Percentiles rank a stretch among this genome's conserved stretches.
phyloP scores from a whole-genome alignment of 2,797 vertebrate species.

The Nothura maculosa region DNA sequence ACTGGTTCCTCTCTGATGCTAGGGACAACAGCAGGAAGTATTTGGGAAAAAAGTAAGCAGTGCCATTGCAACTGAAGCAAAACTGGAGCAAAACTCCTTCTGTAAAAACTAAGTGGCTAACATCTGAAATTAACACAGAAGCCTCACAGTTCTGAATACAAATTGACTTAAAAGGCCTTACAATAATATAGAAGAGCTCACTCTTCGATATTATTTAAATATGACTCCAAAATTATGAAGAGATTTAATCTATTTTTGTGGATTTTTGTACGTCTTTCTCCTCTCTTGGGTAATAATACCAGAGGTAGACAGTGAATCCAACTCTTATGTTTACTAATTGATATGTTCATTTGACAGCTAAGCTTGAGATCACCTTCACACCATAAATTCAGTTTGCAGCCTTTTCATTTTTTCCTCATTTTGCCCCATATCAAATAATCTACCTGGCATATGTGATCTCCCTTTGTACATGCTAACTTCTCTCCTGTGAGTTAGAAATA shows the following conservation, averaged over 20 bases:
- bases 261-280: not conserved
- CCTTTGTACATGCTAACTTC: not conserved
- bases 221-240: not conserved
- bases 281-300: not conserved
- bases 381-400: not conserved
- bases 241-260: not conserved
- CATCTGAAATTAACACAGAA: not conserved
- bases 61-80: not conserved
- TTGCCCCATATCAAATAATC: not conserved
- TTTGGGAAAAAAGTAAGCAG: not conserved
- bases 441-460: not conserved
- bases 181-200: not conserved
- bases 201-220: not conserved
- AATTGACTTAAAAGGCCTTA: not conserved
- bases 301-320: not conserved
- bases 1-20: not conserved
- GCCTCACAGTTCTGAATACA: accelerated
- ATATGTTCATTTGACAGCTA: not conserved
- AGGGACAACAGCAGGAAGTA: not conserved
- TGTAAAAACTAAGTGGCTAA: not conserved
- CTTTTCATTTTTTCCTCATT: not conserved
- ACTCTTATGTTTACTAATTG: not conserved
- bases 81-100: not conserved
- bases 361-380: not conserved
- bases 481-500: not conserved